Percentiles rank a stretch among this genome's conserved stretches.
Evolutionary conservation across 1,140 invertebrate species (phyloP).

Genomic region (Anadara kagoshimensis): DNA sequence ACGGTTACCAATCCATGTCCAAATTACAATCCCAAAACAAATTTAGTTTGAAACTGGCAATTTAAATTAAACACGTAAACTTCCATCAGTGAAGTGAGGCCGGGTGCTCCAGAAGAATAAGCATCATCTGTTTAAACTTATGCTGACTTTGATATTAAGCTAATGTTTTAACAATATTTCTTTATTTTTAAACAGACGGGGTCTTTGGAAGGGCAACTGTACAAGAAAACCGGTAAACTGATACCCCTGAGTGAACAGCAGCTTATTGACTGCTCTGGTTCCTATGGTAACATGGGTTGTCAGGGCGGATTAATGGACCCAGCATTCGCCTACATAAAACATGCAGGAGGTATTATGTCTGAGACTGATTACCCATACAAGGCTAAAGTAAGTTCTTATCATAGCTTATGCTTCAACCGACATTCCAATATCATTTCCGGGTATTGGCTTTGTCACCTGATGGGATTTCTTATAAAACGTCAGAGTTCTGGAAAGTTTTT

Average conservation of each 20-base stretch:
- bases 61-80: too few species aligned
- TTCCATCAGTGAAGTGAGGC: too few species aligned
- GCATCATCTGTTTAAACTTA: too few species aligned
- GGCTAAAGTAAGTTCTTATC: constrained; percentile 47
- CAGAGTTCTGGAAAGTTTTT: background rate
- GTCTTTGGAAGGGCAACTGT: constrained; percentile 61
- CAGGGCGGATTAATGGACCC: constrained; percentile 96
- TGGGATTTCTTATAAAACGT: background rate
- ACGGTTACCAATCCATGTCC: too few species aligned
- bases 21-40: too few species aligned
- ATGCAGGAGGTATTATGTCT: constrained; percentile 88
- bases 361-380: constrained; percentile 80
- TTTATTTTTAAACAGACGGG: constrained; percentile 48
- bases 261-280: constrained; percentile 63
- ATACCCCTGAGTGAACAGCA: constrained; percentile 65
- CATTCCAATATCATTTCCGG: background rate
- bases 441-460: background rate
- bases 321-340: constrained; percentile 91
- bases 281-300: constrained; percentile 89
- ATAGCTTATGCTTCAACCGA: background rate
- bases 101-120: too few species aligned
- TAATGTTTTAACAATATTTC: too few species aligned
- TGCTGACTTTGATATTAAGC: too few species aligned
- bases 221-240: constrained; percentile 52
- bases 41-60: too few species aligned